Percentiles rank a stretch among this genome's conserved stretches.
These are phyloP conservation scores for Serilophus lunatus DNA, from an alignment of 2,113 vertebrate species.

Conservation along the genomic window DNA sequence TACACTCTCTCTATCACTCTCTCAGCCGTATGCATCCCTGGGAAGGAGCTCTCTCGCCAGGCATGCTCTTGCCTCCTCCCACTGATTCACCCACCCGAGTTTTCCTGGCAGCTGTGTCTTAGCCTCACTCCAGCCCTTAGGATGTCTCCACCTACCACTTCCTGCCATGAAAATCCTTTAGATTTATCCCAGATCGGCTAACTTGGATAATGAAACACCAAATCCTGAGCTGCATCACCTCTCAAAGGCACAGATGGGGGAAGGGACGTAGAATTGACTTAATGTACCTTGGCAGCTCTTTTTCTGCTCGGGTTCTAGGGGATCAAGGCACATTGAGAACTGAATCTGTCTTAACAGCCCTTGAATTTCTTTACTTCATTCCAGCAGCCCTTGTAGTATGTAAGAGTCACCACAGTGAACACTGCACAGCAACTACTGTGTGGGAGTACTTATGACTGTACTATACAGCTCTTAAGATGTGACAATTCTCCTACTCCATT, in stretches of 20 bases:
- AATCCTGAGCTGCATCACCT: not conserved
- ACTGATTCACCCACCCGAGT: not conserved
- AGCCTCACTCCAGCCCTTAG: conserved; percentile 12
- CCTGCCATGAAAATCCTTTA: not conserved
- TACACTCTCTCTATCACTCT: not conserved
- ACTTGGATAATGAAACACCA: not conserved
- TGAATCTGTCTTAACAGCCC: not conserved
- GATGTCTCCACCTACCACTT: conserved; percentile 55
- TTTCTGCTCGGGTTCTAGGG: not conserved
- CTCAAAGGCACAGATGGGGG: not conserved
- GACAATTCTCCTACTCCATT: not conserved
- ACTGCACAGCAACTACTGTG: not conserved
- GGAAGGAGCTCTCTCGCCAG: not conserved
- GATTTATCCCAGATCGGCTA: not conserved
- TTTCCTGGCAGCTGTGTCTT: conserved; percentile 26
- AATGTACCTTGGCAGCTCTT: not conserved
- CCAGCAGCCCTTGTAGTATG: not conserved
- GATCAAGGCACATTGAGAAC: not conserved
- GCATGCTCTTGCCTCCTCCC: not conserved
- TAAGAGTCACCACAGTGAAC: not conserved
- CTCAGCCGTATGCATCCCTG: not conserved
- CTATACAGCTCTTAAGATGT: not conserved
- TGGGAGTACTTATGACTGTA: not conserved
- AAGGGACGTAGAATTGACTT: not conserved
- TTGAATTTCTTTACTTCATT: not conserved